Conservation (phyloP, 2,113 vertebrate genomes). For the Collichthys lucidus region DNA sequence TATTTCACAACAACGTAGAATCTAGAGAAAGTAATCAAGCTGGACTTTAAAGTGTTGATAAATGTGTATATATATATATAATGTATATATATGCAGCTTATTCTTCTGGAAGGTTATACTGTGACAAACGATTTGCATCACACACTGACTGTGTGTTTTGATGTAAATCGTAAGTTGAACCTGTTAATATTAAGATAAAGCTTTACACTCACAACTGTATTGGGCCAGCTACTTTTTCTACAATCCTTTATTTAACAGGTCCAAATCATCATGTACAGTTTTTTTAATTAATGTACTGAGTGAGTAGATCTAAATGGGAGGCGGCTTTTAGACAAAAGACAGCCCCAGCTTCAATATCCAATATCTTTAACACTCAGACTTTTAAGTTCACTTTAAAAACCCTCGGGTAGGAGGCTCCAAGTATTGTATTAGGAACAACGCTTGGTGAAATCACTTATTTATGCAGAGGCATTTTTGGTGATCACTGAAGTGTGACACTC, state of each 20-base stretch:
- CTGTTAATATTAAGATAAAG: slow-evolving; percentile 16
- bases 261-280: not conserved
- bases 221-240: slow-evolving; percentile 2
- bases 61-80: not conserved
- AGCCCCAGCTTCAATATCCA: not conserved
- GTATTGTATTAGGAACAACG: not conserved
- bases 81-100: not conserved
- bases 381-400: not conserved
- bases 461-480: not conserved
- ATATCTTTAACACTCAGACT: not conserved
- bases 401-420: not conserved
- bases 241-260: slow-evolving; percentile 35
- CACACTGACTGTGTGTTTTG: not conserved
- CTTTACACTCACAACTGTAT: slow-evolving; percentile 2
- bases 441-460: not conserved
- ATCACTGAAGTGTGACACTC: not conserved
- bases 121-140: not conserved
- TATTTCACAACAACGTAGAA: not conserved
- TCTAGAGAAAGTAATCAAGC: not conserved
- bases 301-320: not conserved
- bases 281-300: slow-evolving; percentile 1
- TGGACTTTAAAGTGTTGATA: not conserved
- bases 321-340: not conserved
- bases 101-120: no score
- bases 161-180: slow-evolving; percentile 17